Evolutionary conservation across 2,113 vertebrate genomes (phyloP).

Genomic region (Poeciliopsis turrubarensis): DNA sequence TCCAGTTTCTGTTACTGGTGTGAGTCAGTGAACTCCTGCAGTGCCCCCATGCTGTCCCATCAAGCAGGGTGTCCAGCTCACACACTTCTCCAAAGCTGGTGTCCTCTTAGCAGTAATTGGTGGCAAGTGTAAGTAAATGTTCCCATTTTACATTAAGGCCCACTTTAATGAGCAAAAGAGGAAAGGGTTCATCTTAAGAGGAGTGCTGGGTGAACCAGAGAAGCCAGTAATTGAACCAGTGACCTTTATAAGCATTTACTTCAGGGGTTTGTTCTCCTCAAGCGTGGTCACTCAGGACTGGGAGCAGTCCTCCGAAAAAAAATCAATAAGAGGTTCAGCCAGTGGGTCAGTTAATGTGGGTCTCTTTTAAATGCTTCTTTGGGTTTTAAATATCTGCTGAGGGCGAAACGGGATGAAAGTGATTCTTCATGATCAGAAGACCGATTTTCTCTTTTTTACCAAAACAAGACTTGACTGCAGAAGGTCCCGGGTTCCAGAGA

Average conservation of each 20-base stretch:
- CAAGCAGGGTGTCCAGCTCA: constrained; percentile 4
- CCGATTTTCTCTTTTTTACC: background rate
- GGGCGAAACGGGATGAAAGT: background rate
- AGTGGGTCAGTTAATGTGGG: background rate
- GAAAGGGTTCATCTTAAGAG: constrained; percentile 33
- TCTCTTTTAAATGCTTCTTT: constrained; percentile 15
- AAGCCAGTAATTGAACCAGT: constrained; percentile 57
- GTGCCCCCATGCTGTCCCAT: constrained; percentile 39
- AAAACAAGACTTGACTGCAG: background rate
- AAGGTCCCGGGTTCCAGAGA: too few relatives aligned
- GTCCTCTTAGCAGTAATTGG: constrained; percentile 51
- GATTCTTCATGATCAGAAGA: background rate
- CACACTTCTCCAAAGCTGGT: constrained; percentile 6
- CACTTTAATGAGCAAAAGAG: constrained; percentile 50
- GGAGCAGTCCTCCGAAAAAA: constrained; percentile 10
- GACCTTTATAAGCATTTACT: constrained; percentile 61
- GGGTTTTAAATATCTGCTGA: background rate
- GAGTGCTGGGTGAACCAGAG: constrained; percentile 28
- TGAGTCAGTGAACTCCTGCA: constrained; percentile 1
- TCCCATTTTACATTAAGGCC: constrained; percentile 37
- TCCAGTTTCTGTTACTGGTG: constrained; percentile 8
- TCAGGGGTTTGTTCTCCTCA: constrained; percentile 21
- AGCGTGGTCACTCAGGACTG: constrained; percentile 32
- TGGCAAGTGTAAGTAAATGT: constrained; percentile 47
- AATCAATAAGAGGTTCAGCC: constrained; percentile 30